These are phyloP conservation scores for Gymnopithys bicolor DNA, from an alignment of 2,797 vertebrate species.

Conservation along the genomic window DNA sequence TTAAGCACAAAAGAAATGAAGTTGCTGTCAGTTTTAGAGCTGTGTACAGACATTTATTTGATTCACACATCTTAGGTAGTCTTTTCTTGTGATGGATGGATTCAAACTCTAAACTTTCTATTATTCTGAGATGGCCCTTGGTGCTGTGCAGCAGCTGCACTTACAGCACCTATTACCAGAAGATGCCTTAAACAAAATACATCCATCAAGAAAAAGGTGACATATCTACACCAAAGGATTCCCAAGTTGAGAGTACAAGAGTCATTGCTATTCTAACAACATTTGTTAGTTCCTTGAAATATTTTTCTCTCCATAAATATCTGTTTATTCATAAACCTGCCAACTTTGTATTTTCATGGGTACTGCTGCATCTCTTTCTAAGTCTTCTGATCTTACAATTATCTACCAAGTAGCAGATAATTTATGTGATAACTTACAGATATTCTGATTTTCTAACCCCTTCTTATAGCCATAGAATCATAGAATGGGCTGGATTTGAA, in stretches of 20 bases:
- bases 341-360: not conserved
- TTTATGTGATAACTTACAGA: not conserved
- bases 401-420: not conserved
- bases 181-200: constrained; percentile 39
- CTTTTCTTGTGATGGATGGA: constrained; percentile 33
- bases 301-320: not conserved
- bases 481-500: not conserved
- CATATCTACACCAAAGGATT: constrained; percentile 28
- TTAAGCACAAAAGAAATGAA: constrained; percentile 24
- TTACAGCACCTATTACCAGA: constrained; percentile 31
- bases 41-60: not conserved
- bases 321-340: not conserved
- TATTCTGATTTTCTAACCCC: not conserved
- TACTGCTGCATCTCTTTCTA: accelerated
- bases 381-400: not conserved
- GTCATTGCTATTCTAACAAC: constrained; percentile 2
- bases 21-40: constrained; percentile 15
- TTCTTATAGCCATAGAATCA: not conserved
- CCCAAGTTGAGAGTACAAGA: not conserved
- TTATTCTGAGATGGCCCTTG: constrained; percentile 29
- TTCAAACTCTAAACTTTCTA: constrained; percentile 17
- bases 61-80: not conserved
- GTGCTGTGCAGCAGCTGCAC: constrained; percentile 6
- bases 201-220: constrained; percentile 37
- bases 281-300: not conserved